Conservation (phyloP, 2,888 invertebrate species). For the Petrolisthes cinctipes region DNA sequence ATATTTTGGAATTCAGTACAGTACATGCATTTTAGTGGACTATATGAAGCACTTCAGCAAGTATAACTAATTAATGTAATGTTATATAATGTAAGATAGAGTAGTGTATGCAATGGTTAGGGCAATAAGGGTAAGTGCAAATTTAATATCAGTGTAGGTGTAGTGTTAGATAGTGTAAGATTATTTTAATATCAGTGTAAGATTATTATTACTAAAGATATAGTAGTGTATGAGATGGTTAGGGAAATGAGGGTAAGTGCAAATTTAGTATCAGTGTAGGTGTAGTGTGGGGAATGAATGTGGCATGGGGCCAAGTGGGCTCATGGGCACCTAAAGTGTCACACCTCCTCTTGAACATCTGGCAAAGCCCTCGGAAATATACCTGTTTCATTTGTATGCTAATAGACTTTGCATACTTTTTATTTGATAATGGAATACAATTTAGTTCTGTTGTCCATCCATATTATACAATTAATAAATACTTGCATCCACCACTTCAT, state of each 20-base stretch:
- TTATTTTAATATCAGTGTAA: not conserved
- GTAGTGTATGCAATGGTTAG: not conserved
- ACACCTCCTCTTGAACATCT: not conserved
- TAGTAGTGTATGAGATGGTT: not conserved
- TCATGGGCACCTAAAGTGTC: conserved; percentile 21
- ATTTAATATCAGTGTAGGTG: not conserved
- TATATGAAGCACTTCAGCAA: too few relatives aligned
- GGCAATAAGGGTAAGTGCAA: not conserved
- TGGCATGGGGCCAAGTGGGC: conserved; percentile 29
- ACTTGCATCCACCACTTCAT: too few relatives aligned
- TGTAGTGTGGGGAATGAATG: conserved; percentile 2
- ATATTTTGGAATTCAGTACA: too few relatives aligned
- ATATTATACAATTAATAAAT: too few relatives aligned
- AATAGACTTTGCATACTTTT: too few relatives aligned
- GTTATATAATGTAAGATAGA: not conserved
- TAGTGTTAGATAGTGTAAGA: not conserved
- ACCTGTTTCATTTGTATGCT: not conserved
- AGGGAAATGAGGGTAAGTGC: not conserved
- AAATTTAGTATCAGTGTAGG: not conserved
- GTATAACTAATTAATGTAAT: too few relatives aligned
- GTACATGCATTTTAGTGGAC: too few relatives aligned
- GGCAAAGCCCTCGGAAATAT: not conserved
- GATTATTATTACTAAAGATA: too few relatives aligned
- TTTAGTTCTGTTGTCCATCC: too few relatives aligned
- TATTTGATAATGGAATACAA: too few relatives aligned